These are phyloP conservation scores for Euzophera pinguis DNA, from an alignment of 2,888 invertebrate genomes.

Conservation along the genomic window DNA sequence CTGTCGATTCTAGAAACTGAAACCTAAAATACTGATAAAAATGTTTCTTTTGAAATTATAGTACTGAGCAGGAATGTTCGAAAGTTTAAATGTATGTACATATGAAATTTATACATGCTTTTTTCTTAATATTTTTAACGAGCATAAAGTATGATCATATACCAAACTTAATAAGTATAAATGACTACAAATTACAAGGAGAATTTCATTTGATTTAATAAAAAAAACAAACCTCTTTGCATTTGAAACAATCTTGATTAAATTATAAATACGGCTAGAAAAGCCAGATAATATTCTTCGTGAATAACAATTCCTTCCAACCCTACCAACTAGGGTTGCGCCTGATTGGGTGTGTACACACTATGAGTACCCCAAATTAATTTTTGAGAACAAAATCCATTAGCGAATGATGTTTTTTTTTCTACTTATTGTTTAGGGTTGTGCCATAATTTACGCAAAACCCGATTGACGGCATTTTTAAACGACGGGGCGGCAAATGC, in stretches of 20 bases:
- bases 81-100: no score
- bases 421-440: conserved; percentile 67
- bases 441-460: conserved; percentile 76
- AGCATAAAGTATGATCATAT: no score
- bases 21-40: no score
- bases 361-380: conserved; percentile 74
- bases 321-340: conserved; percentile 41
- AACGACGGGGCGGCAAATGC: conserved; percentile 71
- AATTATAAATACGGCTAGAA: neutral
- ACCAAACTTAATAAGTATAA: no score
- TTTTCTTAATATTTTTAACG: no score
- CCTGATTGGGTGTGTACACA: conserved; percentile 69
- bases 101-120: no score
- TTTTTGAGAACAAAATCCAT: conserved; percentile 78
- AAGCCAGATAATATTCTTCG: neutral
- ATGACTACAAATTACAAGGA: no score
- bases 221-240: neutral
- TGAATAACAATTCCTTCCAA: conserved; percentile 17
- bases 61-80: no score
- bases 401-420: conserved; percentile 72
- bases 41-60: no score
- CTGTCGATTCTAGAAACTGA: no score
- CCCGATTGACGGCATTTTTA: conserved; percentile 69
- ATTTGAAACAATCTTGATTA: neutral
- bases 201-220: no score